These are phyloP conservation scores for Empis livida DNA, from an alignment of 2,888 invertebrate species.

Conservation along the genomic window DNA sequence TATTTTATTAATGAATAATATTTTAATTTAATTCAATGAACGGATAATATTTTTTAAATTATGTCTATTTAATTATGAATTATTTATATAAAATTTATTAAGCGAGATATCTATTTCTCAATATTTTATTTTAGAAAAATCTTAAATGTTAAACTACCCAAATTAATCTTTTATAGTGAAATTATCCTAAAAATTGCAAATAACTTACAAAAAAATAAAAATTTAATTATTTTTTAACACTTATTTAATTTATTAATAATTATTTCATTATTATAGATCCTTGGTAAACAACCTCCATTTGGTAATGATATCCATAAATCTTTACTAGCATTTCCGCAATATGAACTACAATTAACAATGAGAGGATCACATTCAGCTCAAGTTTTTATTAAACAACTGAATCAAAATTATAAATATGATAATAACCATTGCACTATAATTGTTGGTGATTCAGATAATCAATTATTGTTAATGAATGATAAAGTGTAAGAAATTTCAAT, in stretches of 20 bases:
- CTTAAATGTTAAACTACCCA: too few species aligned
- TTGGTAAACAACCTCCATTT: constrained; percentile 59
- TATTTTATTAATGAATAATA: too few species aligned
- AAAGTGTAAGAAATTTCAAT: constrained; percentile 38
- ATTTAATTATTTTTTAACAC: neutral
- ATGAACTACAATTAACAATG: constrained; percentile 36
- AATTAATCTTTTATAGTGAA: too few species aligned
- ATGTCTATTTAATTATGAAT: too few species aligned
- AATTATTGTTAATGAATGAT: constrained; percentile 42
- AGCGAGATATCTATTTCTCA: too few species aligned
- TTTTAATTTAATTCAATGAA: too few species aligned
- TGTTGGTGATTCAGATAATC: constrained; percentile 52
- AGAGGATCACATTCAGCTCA: constrained; percentile 27
- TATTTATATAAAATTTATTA: too few species aligned
- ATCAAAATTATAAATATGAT: constrained; percentile 36
- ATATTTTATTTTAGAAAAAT: too few species aligned
- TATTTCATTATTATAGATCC: constrained; percentile 40
- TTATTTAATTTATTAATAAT: too few species aligned
- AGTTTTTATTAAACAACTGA: constrained; percentile 35
- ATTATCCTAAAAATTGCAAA: too few species aligned
- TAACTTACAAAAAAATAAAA: too few species aligned
- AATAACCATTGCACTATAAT: constrained; percentile 37
- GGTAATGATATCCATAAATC: constrained; percentile 53
- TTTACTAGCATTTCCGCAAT: constrained; percentile 49
- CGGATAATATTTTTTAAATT: too few species aligned